phyloP scores from a whole-genome alignment of 2,797 vertebrate genomes.

The Gallinago nigripennis region DNA sequence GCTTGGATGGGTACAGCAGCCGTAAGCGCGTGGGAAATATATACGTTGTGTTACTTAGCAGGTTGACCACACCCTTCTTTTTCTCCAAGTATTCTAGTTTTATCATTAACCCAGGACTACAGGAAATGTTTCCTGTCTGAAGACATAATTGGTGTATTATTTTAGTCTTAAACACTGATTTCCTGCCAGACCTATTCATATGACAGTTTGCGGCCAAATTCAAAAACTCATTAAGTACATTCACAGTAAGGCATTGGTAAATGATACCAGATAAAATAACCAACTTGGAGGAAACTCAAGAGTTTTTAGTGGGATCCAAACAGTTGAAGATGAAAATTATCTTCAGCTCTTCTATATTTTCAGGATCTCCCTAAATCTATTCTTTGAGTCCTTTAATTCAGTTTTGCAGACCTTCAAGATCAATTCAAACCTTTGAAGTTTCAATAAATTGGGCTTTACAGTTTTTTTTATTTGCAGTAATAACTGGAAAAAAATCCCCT shows the following conservation, averaged over 20 bases:
- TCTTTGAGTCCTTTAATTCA: neutral
- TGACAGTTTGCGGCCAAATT: neutral
- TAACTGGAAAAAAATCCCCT: accelerated
- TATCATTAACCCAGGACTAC: conserved; percentile 40
- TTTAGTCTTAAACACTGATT: conserved; percentile 58
- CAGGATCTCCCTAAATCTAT: neutral
- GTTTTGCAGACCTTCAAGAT: neutral
- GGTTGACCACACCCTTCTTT: conserved; percentile 29
- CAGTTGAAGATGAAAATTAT: neutral
- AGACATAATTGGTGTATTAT: conserved; percentile 59
- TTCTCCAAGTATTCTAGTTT: conserved; percentile 6
- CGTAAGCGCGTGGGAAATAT: neutral
- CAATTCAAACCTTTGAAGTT: neutral
- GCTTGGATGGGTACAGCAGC: neutral
- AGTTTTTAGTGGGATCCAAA: neutral
- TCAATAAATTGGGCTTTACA: neutral
- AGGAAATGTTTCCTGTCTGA: conserved; percentile 62
- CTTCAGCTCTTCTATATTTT: neutral
- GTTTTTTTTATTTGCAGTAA: neutral
- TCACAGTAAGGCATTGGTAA: conserved; percentile 10
- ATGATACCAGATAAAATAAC: neutral
- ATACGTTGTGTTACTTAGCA: neutral
- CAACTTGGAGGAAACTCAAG: neutral
- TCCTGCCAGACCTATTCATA: conserved; percentile 44
- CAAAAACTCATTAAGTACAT: neutral